phyloP scores from a whole-genome alignment of 2,113 vertebrate genomes.

The Laticauda colubrina region DNA sequence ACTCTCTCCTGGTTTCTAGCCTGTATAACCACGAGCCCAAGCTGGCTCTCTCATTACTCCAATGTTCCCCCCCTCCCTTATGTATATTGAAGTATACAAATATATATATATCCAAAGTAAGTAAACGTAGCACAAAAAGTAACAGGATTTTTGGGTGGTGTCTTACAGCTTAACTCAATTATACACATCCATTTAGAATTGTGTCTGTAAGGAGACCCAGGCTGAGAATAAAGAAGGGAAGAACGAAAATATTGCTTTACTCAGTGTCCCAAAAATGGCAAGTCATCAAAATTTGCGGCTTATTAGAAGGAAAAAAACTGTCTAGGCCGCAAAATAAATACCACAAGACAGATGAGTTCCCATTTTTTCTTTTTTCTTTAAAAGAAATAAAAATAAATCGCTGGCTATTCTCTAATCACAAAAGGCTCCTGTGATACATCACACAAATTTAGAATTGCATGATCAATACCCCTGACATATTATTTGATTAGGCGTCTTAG shows the following conservation, averaged over 20 bases:
- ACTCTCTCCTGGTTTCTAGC: background rate
- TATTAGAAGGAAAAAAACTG: slow-evolving; percentile 49
- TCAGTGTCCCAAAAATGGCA: slow-evolving; percentile 60
- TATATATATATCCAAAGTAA: slow-evolving; percentile 40
- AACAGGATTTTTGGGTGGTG: slow-evolving; percentile 24
- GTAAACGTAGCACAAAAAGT: background rate
- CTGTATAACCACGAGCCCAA: background rate
- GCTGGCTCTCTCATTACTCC: background rate
- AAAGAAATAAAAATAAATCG: slow-evolving; percentile 53
- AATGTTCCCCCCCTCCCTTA: background rate
- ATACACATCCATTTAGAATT: slow-evolving; percentile 44
- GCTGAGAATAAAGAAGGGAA: background rate
- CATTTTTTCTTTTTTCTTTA: background rate
- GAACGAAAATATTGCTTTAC: slow-evolving; percentile 59
- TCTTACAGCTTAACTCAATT: slow-evolving; percentile 49
- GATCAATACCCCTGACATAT: slow-evolving; percentile 79
- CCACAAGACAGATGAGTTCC: slow-evolving; percentile 61
- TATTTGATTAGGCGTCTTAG: slow-evolving; percentile 79
- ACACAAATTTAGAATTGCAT: slow-evolving; percentile 67
- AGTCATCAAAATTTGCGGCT: slow-evolving; percentile 66
- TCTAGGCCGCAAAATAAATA: slow-evolving; percentile 49
- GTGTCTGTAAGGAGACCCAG: slow-evolving; percentile 30
- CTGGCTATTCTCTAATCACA: slow-evolving; percentile 63
- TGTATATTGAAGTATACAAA: slow-evolving; percentile 31
- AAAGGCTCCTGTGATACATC: slow-evolving; percentile 64